phyloP scores from a whole-genome alignment of 2,797 vertebrate genomes.

The Lepilemur septentrionalis region DNA sequence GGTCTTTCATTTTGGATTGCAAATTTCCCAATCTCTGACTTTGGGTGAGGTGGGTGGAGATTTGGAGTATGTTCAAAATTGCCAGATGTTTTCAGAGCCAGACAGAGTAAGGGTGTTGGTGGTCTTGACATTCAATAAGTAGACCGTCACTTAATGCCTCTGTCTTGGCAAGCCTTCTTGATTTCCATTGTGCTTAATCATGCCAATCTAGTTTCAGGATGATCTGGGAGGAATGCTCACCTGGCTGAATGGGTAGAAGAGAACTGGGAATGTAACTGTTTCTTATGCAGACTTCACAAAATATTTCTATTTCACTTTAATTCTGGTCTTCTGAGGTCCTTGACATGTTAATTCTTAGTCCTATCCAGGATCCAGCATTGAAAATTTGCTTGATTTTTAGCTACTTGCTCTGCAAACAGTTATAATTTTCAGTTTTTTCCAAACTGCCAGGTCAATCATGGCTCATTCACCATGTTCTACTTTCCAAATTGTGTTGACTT shows the following conservation, averaged over 20 bases:
- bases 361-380: neutral
- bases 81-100: neutral
- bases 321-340: neutral
- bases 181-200: neutral
- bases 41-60: neutral
- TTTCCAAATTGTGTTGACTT: constrained; percentile 1
- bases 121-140: neutral
- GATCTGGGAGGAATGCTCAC: neutral
- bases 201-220: neutral
- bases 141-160: neutral
- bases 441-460: neutral
- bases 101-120: neutral
- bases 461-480: neutral
- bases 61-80: neutral
- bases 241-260: neutral
- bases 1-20: neutral
- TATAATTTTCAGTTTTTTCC: constrained; percentile 15
- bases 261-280: neutral
- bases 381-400: neutral
- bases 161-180: neutral
- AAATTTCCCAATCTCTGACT: neutral
- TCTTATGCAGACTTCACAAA: neutral
- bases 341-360: neutral
- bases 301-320: neutral
- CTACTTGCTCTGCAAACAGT: neutral